Conservation (phyloP, 2,113 vertebrate genomes). For the Cyrtonyx montezumae region DNA sequence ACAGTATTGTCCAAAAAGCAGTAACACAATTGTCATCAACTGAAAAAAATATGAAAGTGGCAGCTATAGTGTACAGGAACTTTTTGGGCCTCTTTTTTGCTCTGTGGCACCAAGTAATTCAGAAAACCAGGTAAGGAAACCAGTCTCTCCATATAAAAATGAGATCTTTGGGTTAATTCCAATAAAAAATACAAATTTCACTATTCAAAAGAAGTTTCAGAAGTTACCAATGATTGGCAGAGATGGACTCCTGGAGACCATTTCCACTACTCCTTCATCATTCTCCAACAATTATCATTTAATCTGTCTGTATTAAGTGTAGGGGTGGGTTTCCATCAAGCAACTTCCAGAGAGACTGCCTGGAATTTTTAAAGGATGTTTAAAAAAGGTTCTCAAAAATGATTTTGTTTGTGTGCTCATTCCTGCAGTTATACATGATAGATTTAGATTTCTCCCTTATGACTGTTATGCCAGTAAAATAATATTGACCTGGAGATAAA, state of each 20-base stretch:
- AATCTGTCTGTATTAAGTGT: neutral
- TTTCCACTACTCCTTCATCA: neutral
- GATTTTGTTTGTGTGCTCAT: neutral
- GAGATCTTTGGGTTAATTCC: neutral
- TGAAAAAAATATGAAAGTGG: neutral
- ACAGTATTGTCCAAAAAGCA: neutral
- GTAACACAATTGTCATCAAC: neutral
- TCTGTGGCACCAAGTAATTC: neutral
- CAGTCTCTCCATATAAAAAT: neutral
- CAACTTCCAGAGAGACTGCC: neutral
- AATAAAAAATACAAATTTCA: neutral
- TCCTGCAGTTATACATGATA: neutral
- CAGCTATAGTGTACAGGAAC: neutral
- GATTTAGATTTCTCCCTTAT: neutral
- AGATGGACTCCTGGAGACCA: neutral
- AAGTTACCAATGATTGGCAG: neutral
- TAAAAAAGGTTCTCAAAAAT: neutral
- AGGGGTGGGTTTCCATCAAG: neutral
- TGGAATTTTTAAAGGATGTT: neutral
- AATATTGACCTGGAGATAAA: neutral
- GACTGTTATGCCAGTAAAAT: neutral
- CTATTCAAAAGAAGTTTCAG: neutral
- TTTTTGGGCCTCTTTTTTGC: no score
- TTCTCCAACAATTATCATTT: neutral
- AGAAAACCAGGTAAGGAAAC: neutral